Conservation (phyloP, 2,888 invertebrate genomes). For the Tanypteryx hageni region DNA sequence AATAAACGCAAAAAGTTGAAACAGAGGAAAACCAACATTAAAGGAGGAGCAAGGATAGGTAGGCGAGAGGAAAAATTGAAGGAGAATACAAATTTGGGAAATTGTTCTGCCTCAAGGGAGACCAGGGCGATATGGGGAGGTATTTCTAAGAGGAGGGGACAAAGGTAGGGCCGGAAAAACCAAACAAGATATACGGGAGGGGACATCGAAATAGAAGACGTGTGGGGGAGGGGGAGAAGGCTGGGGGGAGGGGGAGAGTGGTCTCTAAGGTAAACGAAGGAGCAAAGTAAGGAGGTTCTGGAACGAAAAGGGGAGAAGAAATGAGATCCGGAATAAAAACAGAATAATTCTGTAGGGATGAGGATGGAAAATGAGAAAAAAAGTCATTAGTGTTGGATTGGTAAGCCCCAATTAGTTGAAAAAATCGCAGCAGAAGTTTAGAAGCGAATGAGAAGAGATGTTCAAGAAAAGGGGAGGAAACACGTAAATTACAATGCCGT, state of each 20-base stretch:
- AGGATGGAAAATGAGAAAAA: neutral
- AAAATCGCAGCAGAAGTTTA: constrained; percentile 31
- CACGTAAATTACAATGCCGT: constrained; percentile 44
- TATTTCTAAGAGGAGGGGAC: neutral
- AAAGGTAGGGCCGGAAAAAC: neutral
- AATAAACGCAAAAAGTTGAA: neutral
- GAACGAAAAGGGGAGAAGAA: neutral
- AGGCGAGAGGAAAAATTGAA: too few species aligned
- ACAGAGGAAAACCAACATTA: neutral
- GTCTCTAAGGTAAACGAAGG: neutral
- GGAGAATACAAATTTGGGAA: neutral
- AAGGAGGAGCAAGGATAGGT: neutral
- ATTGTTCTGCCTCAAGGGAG: neutral
- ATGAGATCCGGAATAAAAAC: neutral
- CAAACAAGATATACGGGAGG: neutral
- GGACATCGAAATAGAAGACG: neutral
- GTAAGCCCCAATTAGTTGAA: constrained; percentile 56
- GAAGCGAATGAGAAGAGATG: neutral
- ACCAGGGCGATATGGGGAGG: neutral
- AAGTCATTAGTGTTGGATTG: constrained; percentile 52
- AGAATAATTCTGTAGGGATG: neutral
- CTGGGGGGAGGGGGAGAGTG: neutral
- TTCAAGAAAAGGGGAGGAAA: neutral
- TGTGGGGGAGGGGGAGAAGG: neutral
- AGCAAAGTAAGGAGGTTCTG: too few species aligned